These are phyloP conservation scores for Coenobita brevimanus DNA, from an alignment of 1,140 invertebrate genomes.

Conservation along the genomic window DNA sequence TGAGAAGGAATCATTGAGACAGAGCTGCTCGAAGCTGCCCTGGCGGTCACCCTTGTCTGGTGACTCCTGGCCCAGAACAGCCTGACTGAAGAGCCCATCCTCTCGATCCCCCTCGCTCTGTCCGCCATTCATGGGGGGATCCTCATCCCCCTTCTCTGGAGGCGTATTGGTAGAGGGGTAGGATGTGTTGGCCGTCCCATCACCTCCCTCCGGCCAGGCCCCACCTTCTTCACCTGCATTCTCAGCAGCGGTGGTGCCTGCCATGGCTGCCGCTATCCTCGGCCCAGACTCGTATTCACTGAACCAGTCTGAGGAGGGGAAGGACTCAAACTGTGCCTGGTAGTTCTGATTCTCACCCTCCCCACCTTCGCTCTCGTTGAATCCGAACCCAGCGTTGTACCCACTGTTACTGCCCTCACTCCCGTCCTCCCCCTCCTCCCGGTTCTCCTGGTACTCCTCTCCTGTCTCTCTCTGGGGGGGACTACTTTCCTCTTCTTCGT, in stretches of 20 bases:
- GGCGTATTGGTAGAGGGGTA: constrained; percentile 17
- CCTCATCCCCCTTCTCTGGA: constrained; percentile 34
- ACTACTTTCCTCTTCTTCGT: constrained; percentile 26
- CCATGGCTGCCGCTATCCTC: constrained; percentile 69
- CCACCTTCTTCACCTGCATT: constrained; percentile 34
- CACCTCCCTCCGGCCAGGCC: constrained; percentile 33
- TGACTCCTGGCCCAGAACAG: constrained; percentile 64
- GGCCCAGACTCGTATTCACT: constrained; percentile 68
- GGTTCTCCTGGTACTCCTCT: constrained; percentile 13
- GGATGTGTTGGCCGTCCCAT: constrained; percentile 23
- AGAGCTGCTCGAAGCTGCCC: constrained; percentile 69
- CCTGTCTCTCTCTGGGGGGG: constrained; percentile 16
- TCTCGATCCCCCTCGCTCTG: constrained; percentile 37
- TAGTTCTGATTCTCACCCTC: constrained; percentile 55
- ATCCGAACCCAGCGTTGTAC: constrained; percentile 32
- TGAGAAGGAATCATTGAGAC: constrained; percentile 67
- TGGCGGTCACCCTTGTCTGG: constrained; percentile 59
- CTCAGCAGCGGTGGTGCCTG: constrained; percentile 60
- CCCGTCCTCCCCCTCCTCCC: neutral
- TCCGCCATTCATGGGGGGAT: neutral
- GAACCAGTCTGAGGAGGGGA: constrained; percentile 64
- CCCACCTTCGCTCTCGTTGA: neutral
- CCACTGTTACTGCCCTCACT: constrained; percentile 30
- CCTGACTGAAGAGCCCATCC: constrained; percentile 68
- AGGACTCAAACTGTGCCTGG: constrained; percentile 69